Conservation (phyloP, 2,113 vertebrate species). For the Hystrix brachyura region DNA sequence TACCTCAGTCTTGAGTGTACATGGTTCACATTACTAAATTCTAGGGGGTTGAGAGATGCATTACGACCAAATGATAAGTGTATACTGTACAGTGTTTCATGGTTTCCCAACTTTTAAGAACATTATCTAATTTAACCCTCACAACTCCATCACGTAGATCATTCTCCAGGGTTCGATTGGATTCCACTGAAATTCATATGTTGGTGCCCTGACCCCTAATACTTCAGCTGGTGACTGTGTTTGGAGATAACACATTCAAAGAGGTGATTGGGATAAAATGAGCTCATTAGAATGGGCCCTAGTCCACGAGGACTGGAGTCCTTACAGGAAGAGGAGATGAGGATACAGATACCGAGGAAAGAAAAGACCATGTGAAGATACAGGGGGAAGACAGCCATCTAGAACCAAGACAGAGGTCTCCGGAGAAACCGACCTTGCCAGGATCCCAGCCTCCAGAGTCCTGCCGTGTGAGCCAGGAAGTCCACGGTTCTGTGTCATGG, state of each 20-base stretch:
- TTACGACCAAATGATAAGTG: neutral
- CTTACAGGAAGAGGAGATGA: neutral
- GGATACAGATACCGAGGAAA: neutral
- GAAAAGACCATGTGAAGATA: neutral
- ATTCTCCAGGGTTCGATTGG: neutral
- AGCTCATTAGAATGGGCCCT: too few relatives aligned
- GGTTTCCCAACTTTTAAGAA: neutral
- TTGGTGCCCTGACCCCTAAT: neutral
- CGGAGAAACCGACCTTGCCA: neutral
- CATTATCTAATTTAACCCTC: neutral
- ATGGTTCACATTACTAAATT: neutral
- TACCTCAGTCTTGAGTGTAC: neutral
- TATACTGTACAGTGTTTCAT: neutral
- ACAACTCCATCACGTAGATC: neutral
- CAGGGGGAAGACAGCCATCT: fast-evolving
- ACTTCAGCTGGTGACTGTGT: neutral
- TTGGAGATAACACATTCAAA: neutral
- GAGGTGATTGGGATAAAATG: neutral
- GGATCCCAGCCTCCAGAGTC: neutral
- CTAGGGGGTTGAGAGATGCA: neutral
- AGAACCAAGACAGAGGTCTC: neutral
- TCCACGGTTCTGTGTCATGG: neutral
- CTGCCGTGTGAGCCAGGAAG: fast-evolving
- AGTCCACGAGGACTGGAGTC: neutral
- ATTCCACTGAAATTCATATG: neutral